Base-by-base conservation (phyloP, 2,113 vertebrate genomes). In the Aphelocoma coerulescens region DNA sequence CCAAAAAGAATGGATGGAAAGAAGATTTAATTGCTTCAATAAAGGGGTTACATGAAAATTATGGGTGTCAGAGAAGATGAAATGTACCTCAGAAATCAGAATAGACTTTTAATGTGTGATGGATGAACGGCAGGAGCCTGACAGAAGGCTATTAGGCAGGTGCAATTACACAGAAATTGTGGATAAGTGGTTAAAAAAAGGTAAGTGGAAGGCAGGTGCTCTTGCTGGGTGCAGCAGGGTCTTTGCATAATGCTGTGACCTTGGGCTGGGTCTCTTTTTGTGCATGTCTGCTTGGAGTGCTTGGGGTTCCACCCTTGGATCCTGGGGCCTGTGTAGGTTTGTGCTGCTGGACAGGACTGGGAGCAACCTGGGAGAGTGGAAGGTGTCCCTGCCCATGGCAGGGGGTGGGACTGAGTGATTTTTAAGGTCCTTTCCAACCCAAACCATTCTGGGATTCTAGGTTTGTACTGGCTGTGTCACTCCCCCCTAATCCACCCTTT, bases 21-120 rank as follows among this genome's bases (percentile, higher is more conserved):
- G 49, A 46, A 74, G 26, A 51, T 83, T 90, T 96, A 93, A 96
- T 94, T 97, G 85, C 80, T 46, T 79, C 79, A 63, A 17, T 96
- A 95, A 92, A 94, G 83, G 94, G 83, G 94, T 88, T 95, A 78
- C 76, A 72, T 69, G 67, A 89, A 96, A 94, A 89, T 91, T 83
- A 94, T 61, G 76, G 63, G 46, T 85, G 85, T 91, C 91, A 89
- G 72, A 59, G 88, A 82, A 92, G 77, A 94, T 66, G 84, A 89
- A 96, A 95, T 54, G 61, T 18, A 91, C 72, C 61, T 94, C 61
- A 75, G 93, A 58, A 91, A 88, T 85, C 85, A 69, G 83, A 94
- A 59, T 18, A 93, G 80, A 44, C 35, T 83, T 85, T 66, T 83
- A 88, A 85, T 44, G 57, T 43, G n/a, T 74, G 89, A 72, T 43